Evolutionary conservation across 2,888 invertebrate genomes (phyloP), one percentile per base, ranked within the genome.

Genomic region (Callyntrura guangdongensis): DNA sequence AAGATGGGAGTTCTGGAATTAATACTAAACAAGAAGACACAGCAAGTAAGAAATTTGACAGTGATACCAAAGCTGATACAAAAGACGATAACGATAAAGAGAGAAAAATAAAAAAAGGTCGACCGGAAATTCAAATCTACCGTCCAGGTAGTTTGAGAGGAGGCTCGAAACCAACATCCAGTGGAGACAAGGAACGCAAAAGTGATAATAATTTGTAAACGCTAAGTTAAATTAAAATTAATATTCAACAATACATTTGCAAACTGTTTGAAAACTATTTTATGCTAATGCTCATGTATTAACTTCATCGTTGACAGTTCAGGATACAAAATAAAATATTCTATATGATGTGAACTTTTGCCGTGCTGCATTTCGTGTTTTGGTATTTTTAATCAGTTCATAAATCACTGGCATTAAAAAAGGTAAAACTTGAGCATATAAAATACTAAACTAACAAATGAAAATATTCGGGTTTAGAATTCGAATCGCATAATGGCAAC

Each of bases 61-160:
- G 49, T 27, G 87, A 82, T n/a, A 11, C 8, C 20, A 69, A 11
- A 47, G 14, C 81, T 0, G 74, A 81, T 20, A 3, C n/a, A 36
- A 53, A 82, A 61, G 20, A 20, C 2, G 83, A 89, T 17, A 25
- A n/a, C 11, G 84, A 90, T 12, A 86, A 79, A 72, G 89, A 89
- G 20, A 47, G 89, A 22, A 89, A 83, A 79, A 69, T 59, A n/a
- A 87, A 88, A 47, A 92, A 92, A 90, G 91, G 89, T 25, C 97
- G 98, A 64, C 98, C 98, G 27, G 97, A 98, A 67, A 96, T 98
- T 94, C 97, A 97, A 91, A 97, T 98, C 93, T 98, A 98, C 95
- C 97, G 98, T 93, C 98, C 98, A 0, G 98, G 98, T 25, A 98
- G 92, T 81, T 89, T 91, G 36, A 89, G 91, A 36, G 89, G 69